Base-by-base conservation (phyloP, 2,888 invertebrate species). In the Labia minor region DNA sequence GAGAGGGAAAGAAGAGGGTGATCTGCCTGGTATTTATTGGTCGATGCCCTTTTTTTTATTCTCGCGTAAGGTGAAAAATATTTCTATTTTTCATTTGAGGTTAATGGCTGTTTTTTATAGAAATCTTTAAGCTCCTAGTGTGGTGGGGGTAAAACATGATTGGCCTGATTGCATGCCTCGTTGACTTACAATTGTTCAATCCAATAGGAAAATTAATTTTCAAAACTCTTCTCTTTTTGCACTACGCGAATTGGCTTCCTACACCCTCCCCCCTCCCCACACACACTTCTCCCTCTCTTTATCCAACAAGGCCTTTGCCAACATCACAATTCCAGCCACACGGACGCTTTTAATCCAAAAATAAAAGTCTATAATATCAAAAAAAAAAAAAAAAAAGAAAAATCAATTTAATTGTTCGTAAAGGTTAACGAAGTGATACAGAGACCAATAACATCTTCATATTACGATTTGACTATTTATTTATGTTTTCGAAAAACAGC, bases 161-260 rank as follows among this genome's bases (percentile, higher is more conserved):
- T 49, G 49, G 49, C n/a, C 49, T 26, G 49, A 49, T 49, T 49
- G n/a, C 49, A 49, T 49, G 49, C 6, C 49, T 49, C 49, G 49
- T 49, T 49, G 49, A 49, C 49, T 49, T 49, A 49, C 49, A 49
- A 49, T 49, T 49, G 49, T 49, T 49, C 49, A 49, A 49, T n/a
- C 49, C 49, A 49, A 49, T 49, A 49, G 49, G 49, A 49, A 49
- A 49, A 49, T 49, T 49, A 49, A 49, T 49, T 49, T 49, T 49
- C 49, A 49, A 49, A 49, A 49, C 3, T 14, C 2, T 2, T 49
- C 14, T 14, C 14, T 16, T 49, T 16, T 49, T 14, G 14, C 49
- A n/a, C 49, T 49, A 3, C 14, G n/a, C 14, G 26, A 6, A 26
- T 26, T 26, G 26, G 8, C 26, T 8, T 8, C 26, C 26, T 8